These are phyloP conservation scores for human (Homo sapiens) DNA, from an alignment of 2,113 vertebrate genomes.

Conservation along the genomic window GRCh38 chr6:23152001-23152500, in stretches of 20 bases:
- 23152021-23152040: neutral
- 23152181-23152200: neutral
- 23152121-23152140: neutral
- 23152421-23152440: too few species aligned
- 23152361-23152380: neutral
- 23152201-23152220: neutral
- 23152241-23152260: too few species aligned
- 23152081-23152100: neutral
- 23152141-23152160: neutral
- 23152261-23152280: too few species aligned
- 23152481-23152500: neutral
- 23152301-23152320: neutral
- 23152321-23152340: neutral
- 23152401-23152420: neutral
- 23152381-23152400: neutral
- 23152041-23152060: fast-evolving
- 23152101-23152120: neutral
- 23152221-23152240: neutral
- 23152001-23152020: neutral
- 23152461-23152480: neutral
- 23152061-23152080: neutral
- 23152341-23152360: neutral
- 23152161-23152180: neutral
- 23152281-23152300: neutral
- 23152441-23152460: neutral